Base-by-base conservation (phyloP, 2,888 invertebrate species). In the Oithona nana region DNA sequence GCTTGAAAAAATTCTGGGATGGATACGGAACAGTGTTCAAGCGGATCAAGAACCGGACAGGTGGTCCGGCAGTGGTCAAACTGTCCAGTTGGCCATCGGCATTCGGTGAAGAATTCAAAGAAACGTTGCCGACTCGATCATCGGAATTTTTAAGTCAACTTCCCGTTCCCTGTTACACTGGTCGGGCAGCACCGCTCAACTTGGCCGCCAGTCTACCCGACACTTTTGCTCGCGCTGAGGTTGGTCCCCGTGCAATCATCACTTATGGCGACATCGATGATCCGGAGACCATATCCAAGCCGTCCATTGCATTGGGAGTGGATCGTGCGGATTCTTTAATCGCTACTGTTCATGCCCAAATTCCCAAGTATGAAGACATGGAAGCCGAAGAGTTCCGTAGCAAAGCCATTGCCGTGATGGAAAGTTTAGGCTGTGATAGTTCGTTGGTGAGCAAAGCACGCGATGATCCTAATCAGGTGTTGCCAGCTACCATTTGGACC, bases 161-260 rank as follows among this genome's bases (percentile, higher is more conserved):
- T 54, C 95, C 95, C 0, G 76, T 97, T 67, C 79, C 83, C 8
- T 89, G 94, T 70, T 97, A 97, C 69, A 77, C 76, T 1, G 70
- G 72, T 55, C 69, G 76, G 54, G 71, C 73, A 65, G 76, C 76
- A 3, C 68, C 70, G 20, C 70, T 75, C 39, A 77, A 77, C 68
- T 70, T 78, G 65, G 76, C 75, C 28, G 72, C 74, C 16, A 69
- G 74, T 28, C 71, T 78, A 30, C 77, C 77, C 6, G 73, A 75
- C 60, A 74, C 73, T 67, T 74, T 90, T 74, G 90, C 93, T 13
- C 82, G 87, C 28, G 95, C 95, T 0, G 97, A 97, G 73, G 76
- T 97, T 28, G 95, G 95, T 0, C 97, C 95, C 0, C 95, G 95
- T 75, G 93, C 97, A 93, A 97, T 95, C 76, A 93, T 88, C 68